phyloP scores from a whole-genome alignment of 2,113 vertebrate genomes.

The Trematomus loennbergii region DNA sequence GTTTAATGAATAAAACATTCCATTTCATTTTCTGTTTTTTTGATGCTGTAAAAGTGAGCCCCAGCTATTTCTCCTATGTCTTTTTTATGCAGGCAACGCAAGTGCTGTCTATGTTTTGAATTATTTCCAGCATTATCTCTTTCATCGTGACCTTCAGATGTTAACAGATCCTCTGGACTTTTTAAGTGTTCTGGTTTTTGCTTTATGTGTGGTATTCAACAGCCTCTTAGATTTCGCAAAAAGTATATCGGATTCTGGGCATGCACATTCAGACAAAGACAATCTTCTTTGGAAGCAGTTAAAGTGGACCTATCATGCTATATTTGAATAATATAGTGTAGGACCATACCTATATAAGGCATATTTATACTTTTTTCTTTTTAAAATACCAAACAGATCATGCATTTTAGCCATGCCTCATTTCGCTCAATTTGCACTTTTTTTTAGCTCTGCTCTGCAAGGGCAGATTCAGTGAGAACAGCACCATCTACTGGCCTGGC shows the following conservation, averaged over 20 bases:
- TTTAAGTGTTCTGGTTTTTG: not conserved
- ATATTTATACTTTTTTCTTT: no score
- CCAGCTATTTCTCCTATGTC: not conserved
- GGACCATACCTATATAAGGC: no score
- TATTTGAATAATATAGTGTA: no score
- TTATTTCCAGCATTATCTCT: not conserved
- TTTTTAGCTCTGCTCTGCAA: no score
- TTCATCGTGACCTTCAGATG: not conserved
- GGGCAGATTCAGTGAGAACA: no score
- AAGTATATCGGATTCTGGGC: not conserved
- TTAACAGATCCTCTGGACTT: not conserved
- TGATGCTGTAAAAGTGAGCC: not conserved
- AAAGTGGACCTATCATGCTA: no score
- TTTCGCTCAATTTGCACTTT: no score
- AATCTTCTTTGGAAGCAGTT: not conserved
- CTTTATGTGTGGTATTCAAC: not conserved
- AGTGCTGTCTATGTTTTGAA: not conserved
- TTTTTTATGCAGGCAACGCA: not conserved
- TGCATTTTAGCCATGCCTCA: no score
- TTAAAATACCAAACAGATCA: no score
- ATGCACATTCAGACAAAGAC: conserved; percentile 8
- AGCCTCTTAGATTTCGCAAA: not conserved
- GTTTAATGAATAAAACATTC: not conserved
- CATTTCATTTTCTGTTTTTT: no score
- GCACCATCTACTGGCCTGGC: no score